Evolutionary conservation across 2,888 invertebrate genomes (phyloP), one percentile per base, ranked within the genome.

Genomic region (Apodemia hepburni): DNA sequence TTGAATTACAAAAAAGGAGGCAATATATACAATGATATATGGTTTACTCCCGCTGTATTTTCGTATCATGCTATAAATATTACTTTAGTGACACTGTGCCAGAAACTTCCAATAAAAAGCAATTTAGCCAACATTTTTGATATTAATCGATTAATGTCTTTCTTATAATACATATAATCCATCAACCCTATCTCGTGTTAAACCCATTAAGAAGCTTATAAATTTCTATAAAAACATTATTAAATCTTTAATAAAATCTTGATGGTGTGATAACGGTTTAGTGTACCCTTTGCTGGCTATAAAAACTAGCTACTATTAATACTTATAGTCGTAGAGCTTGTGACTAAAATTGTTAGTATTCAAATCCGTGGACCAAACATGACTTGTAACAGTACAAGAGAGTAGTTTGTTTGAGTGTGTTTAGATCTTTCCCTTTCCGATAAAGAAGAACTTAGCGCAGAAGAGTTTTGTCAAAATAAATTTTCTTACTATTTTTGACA

Each of bases 181-280:
- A 27, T 54, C 54, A 54, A 27, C 15, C 54, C 22, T 22, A 22
- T 54, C 27, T 54, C 15, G 54, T 54, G 27, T 6, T 54, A 54
- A 54, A 27, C 27, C 51, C 12, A 27, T 54, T 54, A 54, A 54
- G 51, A 22, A 54, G 22, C 51, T 27, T 54, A 27, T 54, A 11
- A 51, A 18, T 22, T 51, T 51, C 9, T 22, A 22, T 22, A 54
- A 54, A 54, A 27, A 22, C 54, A 15, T 54, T 54, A 54, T 54
- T 54, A 27, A 54, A 54, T 27, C 54, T 54, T 54, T 54, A 54
- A 54, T 54, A 54, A 54, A 54, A 54, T 22, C 54, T 54, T 54
- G 54, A 54, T 54, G 54, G 6, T 27, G 12, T 54, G 27, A 27
- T 54, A 54, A 54, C 54, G 27, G 12, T 27, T 27, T 27, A 54